phyloP scores from a whole-genome alignment of 2,113 vertebrate species.

The Sinocyclocheilus grahami region DNA sequence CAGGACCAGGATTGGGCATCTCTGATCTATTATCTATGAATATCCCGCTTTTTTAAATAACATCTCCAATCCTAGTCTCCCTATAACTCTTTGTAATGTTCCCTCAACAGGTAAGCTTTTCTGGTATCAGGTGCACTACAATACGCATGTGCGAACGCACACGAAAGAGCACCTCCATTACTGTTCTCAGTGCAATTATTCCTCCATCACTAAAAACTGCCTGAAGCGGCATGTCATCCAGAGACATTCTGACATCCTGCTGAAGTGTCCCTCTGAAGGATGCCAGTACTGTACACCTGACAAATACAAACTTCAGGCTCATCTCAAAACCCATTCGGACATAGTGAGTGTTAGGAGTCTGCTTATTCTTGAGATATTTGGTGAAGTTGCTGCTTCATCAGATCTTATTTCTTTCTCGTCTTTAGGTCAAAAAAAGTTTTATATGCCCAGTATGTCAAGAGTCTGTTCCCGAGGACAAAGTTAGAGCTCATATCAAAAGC shows the following conservation, averaged over 20 bases:
- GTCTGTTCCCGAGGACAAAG: constrained; percentile 85
- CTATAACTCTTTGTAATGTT: background rate
- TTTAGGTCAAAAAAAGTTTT: constrained; percentile 85
- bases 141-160: constrained; percentile 94
- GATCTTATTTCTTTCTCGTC: constrained; percentile 35
- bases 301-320: constrained; percentile 96
- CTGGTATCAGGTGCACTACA: constrained; percentile 97
- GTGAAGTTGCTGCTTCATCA: background rate
- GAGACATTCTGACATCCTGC: constrained; percentile 91
- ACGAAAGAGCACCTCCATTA: constrained; percentile 94
- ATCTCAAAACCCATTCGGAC: constrained; percentile 86
- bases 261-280: constrained; percentile 85
- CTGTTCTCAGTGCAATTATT: constrained; percentile 95
- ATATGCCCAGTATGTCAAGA: constrained; percentile 89
- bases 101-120: constrained; percentile 88
- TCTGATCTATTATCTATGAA: no score
- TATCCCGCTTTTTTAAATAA: background rate
- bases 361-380: background rate
- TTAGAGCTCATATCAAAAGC: constrained; percentile 90
- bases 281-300: constrained; percentile 93
- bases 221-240: constrained; percentile 93
- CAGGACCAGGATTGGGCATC: no score
- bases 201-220: constrained; percentile 98
- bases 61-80: background rate
- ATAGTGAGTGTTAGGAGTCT: constrained; percentile 77